Conservation (phyloP, 2,888 invertebrate species). For the Perizoma flavofasciatum region DNA sequence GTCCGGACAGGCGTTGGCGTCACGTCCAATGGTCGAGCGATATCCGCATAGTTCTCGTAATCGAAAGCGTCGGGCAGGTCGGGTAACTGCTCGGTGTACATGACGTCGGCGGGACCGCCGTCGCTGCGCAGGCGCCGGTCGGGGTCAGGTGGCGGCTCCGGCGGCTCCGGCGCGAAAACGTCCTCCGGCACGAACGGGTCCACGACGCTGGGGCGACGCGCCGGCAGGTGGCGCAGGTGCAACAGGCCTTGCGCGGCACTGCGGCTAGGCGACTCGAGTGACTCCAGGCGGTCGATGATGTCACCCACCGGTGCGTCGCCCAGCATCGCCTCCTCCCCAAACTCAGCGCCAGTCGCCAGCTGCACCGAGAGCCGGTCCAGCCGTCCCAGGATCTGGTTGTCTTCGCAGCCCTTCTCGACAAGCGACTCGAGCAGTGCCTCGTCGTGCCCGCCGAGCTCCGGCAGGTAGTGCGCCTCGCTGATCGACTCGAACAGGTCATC, state of each 20-base stretch:
- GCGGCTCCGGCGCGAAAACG: slow-evolving; percentile 51
- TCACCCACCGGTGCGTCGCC: slow-evolving; percentile 81
- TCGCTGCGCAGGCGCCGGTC: slow-evolving; percentile 55
- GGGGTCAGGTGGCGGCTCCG: slow-evolving; percentile 48
- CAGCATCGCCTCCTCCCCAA: slow-evolving; percentile 74
- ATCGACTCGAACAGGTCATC: slow-evolving; percentile 79
- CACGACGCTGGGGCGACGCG: slow-evolving; percentile 54
- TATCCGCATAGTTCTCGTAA: slow-evolving; percentile 50
- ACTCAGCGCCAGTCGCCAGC: slow-evolving; percentile 70
- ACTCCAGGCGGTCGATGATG: slow-evolving; percentile 85
- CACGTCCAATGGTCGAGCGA: slow-evolving; percentile 39
- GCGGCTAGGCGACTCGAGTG: slow-evolving; percentile 78
- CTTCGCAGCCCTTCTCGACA: slow-evolving; percentile 85
- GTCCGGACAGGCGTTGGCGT: slow-evolving; percentile 42
- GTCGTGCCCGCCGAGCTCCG: slow-evolving; percentile 74
- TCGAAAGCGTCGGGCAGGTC: slow-evolving; percentile 59
- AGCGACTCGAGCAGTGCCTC: slow-evolving; percentile 85
- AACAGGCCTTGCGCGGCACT: slow-evolving; percentile 74
- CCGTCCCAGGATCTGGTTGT: slow-evolving; percentile 80
- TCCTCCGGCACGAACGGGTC: slow-evolving; percentile 70
- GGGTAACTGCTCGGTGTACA: slow-evolving; percentile 67
- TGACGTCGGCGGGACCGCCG: slow-evolving; percentile 47
- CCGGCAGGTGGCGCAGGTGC: slow-evolving; percentile 71
- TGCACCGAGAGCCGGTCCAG: slow-evolving; percentile 70
- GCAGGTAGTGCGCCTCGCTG: slow-evolving; percentile 76